These are phyloP conservation scores for Drosophila kohkoa DNA, from an alignment of 1,140 invertebrate species.

Conservation along the genomic window DNA sequence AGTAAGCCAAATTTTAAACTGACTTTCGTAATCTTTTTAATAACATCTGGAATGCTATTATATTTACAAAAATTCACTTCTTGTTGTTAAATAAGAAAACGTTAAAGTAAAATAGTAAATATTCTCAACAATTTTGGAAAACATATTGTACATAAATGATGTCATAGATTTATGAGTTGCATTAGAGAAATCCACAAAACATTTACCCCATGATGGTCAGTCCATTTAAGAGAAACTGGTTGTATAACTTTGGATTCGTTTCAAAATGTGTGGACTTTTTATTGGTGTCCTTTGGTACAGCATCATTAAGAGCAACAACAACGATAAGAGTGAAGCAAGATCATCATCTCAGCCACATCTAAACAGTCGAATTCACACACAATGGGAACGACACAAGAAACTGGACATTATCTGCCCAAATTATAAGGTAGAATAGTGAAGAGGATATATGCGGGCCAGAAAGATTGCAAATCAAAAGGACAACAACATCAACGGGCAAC, in stretches of 20 bases:
- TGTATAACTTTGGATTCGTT: slow-evolving; percentile 24
- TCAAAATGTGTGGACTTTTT: slow-evolving; percentile 73
- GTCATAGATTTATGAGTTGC: background rate
- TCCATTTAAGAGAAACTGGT: slow-evolving; percentile 61
- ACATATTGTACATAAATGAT: background rate
- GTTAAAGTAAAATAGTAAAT: too few relatives aligned
- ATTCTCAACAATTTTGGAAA: too few relatives aligned
- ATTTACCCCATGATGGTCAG: slow-evolving; percentile 1
- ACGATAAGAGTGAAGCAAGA: slow-evolving; percentile 26
- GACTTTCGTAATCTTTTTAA: too few relatives aligned
- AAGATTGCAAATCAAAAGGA: slow-evolving; percentile 47
- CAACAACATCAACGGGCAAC: slow-evolving; percentile 4
- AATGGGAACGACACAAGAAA: slow-evolving; percentile 49
- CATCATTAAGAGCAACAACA: slow-evolving; percentile 43
- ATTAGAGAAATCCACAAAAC: background rate
- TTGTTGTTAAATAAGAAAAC: too few relatives aligned
- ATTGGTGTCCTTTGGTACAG: slow-evolving; percentile 79
- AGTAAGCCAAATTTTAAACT: too few relatives aligned
- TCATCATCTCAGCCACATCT: slow-evolving; percentile 26
- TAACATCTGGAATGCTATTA: too few relatives aligned
- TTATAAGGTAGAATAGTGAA: slow-evolving; percentile 22
- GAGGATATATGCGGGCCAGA: slow-evolving; percentile 40
- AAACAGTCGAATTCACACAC: slow-evolving; percentile 38
- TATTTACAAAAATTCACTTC: too few relatives aligned
- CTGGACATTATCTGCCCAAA: slow-evolving; percentile 81